Evolutionary conservation across 1,140 invertebrate genomes (phyloP), one percentile per base, ranked within the genome.

Genomic region (Bombus balteatus): DNA sequence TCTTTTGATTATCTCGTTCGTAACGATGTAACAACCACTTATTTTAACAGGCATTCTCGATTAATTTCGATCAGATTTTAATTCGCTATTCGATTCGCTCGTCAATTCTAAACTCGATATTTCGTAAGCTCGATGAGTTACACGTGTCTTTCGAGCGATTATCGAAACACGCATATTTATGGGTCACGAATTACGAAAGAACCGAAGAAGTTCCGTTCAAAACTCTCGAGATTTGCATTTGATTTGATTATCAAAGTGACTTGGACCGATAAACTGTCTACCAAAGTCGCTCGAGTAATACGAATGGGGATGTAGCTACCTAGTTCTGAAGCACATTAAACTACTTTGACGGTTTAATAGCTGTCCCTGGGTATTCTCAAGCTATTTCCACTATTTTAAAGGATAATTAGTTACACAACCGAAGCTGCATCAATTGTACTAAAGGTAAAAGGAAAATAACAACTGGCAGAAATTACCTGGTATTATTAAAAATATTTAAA

Each of bases 291-390:
- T 47, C 74, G 15, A n/a, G 32, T 28, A n/a, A 73, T 34, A 34
- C 28, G 57, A 39, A 66, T 3, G 32, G 28, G 32, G n/a, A 53
- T 65, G 39, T 37, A 73, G 37, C 25, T 74, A n/a, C 12, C 3
- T 77, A 87, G 71, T 77, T 76, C 57, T 37, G 71, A 72, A 65
- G 37, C 15, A 65, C 84, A 39, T 65, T 81, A 68, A 83, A 84
- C 73, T 70, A 57, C 75, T 88, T 88, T 86, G 83, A 88, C 75
- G 66, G 41, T 65, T 88, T 86, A 86, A 88, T 86, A 88, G 88
- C 32, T 79, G 41, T 73, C 66, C 62, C 62, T 39, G 39, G 59
- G 32, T n/a, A 22, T 34, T 53, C 68, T 71, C 39, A 47, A 15
- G 10, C 41, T 34, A 28, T 22, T 78, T 34, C 68, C 22, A 75